Conservation (phyloP, 2,888 invertebrate genomes). For the Polietes domitor region DNA sequence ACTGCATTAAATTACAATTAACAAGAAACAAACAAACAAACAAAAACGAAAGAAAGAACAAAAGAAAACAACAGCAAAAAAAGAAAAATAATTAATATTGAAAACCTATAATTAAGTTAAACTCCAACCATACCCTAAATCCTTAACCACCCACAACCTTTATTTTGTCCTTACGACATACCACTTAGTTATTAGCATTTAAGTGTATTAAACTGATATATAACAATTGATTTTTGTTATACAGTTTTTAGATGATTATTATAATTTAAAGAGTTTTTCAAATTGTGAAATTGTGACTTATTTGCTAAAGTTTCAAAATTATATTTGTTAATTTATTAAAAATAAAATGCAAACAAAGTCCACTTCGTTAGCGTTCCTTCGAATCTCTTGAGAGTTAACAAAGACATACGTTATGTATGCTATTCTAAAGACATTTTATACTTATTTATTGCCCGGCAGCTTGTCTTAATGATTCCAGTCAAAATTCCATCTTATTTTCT, state of each 20-base stretch:
- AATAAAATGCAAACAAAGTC: not conserved
- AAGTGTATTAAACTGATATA: not conserved
- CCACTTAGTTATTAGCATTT: not conserved
- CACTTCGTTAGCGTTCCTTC: not conserved
- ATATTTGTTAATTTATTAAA: no score
- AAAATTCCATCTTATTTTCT: conserved; percentile 14
- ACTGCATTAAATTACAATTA: conserved; percentile 75
- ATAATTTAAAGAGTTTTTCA: no score
- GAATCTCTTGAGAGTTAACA: not conserved
- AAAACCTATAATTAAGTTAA: conserved; percentile 23
- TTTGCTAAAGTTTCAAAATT: no score
- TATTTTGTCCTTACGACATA: not conserved
- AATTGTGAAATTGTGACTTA: no score
- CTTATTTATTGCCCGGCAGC: not conserved
- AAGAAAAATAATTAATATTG: not conserved
- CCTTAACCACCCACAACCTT: not conserved
- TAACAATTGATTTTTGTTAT: conserved; percentile 1
- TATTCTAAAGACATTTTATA: conserved; percentile 14
- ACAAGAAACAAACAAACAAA: conserved; percentile 48
- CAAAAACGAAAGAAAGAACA: conserved; percentile 30
- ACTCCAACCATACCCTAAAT: not conserved
- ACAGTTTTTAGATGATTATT: not conserved
- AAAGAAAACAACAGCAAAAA: conserved; percentile 10
- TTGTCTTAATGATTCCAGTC: not conserved
- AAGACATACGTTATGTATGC: not conserved